These are phyloP conservation scores for Eriosoma lanigerum DNA, from an alignment of 1,140 invertebrate species.

Conservation along the genomic window DNA sequence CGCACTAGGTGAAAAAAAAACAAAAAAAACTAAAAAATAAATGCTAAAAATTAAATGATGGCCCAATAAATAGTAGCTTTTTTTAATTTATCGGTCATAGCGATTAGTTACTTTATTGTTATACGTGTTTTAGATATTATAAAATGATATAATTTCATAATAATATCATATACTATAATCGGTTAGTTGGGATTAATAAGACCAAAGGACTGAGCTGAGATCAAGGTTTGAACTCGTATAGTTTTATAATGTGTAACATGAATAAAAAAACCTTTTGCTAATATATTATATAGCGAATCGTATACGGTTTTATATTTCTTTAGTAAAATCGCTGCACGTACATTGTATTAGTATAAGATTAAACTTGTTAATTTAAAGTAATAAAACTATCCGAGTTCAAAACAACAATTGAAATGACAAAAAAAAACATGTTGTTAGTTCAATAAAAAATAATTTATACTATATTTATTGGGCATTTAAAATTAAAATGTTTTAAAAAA, in stretches of 20 bases:
- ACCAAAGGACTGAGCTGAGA: slow-evolving; percentile 25
- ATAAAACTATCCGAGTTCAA: slow-evolving; percentile 43
- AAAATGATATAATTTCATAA: not conserved
- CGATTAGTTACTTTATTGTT: slow-evolving; percentile 30
- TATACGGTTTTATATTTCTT: not conserved
- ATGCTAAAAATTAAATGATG: slow-evolving; percentile 41
- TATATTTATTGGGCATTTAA: slow-evolving; percentile 65
- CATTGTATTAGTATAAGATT: no score
- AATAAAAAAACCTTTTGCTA: no score
- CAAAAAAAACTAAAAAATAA: slow-evolving; percentile 21
- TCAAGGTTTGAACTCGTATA: slow-evolving; percentile 41
- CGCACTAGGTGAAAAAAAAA: slow-evolving; percentile 1
- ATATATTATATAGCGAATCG: no score
- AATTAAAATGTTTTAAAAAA: slow-evolving; percentile 52
- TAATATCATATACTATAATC: not conserved
- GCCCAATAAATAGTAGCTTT: slow-evolving; percentile 50
- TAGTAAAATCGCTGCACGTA: not conserved
- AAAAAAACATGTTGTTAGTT: slow-evolving; percentile 51
- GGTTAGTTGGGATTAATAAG: slow-evolving; percentile 34
- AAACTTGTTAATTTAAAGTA: not conserved
- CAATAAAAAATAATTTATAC: slow-evolving; percentile 58
- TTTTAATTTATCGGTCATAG: not conserved
- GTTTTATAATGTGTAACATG: not conserved
- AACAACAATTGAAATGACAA: slow-evolving; percentile 41
- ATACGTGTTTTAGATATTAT: not conserved